Percentiles rank a stretch among this genome's conserved stretches.
Evolutionary conservation across 2,888 invertebrate species (phyloP).

Genomic region (Perizoma affinitatum): DNA sequence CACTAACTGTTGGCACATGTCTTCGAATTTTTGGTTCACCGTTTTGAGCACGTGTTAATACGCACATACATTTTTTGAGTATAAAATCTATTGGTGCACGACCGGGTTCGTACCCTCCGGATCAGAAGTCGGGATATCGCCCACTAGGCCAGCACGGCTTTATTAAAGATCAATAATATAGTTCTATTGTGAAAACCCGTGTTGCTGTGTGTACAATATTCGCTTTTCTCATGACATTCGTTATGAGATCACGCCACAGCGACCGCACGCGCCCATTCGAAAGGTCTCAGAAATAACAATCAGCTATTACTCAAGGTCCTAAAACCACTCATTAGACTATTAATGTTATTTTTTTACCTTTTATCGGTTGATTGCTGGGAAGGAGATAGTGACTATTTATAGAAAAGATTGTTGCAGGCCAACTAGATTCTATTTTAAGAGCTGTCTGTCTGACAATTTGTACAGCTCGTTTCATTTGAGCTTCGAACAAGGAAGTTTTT

Average conservation of each 20-base stretch:
- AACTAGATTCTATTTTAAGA: slow-evolving; percentile 26
- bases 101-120: too few species aligned
- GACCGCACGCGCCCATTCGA: slow-evolving; percentile 6
- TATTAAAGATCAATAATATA: too few species aligned
- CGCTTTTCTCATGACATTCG: slow-evolving; percentile 1
- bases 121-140: too few species aligned
- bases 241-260: background rate
- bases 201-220: background rate
- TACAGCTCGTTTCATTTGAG: background rate
- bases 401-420: slow-evolving; percentile 31
- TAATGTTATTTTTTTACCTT: slow-evolving; percentile 21
- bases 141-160: too few species aligned
- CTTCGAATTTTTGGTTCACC: too few species aligned
- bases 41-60: too few species aligned
- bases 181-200: too few species aligned
- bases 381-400: slow-evolving; percentile 24
- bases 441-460: slow-evolving; percentile 2
- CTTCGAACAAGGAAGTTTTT: slow-evolving; percentile 15
- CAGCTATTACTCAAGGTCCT: slow-evolving; percentile 15
- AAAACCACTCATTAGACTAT: slow-evolving; percentile 15
- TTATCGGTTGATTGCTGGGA: slow-evolving; percentile 16
- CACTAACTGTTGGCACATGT: too few species aligned
- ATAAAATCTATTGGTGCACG: too few species aligned
- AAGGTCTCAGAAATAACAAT: slow-evolving; percentile 7
- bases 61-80: too few species aligned